phyloP scores from a whole-genome alignment of 1,140 invertebrate genomes.

The Chrysomallon squamiferum region DNA sequence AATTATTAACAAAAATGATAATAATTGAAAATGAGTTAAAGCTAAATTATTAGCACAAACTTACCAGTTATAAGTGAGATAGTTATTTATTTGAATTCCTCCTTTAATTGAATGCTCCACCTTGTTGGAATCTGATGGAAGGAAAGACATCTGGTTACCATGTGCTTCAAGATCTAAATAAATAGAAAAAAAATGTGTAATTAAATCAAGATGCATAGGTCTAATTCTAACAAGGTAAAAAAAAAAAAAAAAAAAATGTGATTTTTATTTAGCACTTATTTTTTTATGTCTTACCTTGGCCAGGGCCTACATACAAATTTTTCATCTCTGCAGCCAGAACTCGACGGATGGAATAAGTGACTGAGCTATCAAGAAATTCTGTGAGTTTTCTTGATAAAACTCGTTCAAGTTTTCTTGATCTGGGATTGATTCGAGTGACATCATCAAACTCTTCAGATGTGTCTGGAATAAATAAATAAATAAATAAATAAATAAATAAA shows the following conservation, averaged over 20 bases:
- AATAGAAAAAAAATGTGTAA: too few relatives aligned
- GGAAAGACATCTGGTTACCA: too few relatives aligned
- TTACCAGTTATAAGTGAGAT: constrained; percentile 87
- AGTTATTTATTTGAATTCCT: constrained; percentile 80
- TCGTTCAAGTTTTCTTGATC: constrained; percentile 54
- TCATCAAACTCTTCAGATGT: constrained; percentile 50
- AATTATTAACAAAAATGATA: too few relatives aligned
- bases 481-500: background rate
- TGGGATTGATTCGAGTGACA: constrained; percentile 28
- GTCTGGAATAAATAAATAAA: constrained; percentile 29
- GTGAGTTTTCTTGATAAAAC: constrained; percentile 70
- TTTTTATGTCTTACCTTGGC: constrained; percentile 18
- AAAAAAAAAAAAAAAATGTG: too few relatives aligned
- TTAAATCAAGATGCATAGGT: too few relatives aligned
- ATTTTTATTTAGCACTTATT: too few relatives aligned
- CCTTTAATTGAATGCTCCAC: constrained; percentile 74
- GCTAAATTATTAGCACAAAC: constrained; percentile 27
- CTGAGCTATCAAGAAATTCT: constrained; percentile 78
- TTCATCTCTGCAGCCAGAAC: constrained; percentile 87
- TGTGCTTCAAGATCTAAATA: too few relatives aligned
- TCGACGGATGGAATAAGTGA: constrained; percentile 83
- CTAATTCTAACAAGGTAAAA: too few relatives aligned
- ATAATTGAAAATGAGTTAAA: too few relatives aligned
- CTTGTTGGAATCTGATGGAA: background rate
- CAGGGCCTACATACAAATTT: constrained; percentile 71